phyloP scores from a whole-genome alignment of 1,140 invertebrate genomes.

The Drosophila bifasciata region DNA sequence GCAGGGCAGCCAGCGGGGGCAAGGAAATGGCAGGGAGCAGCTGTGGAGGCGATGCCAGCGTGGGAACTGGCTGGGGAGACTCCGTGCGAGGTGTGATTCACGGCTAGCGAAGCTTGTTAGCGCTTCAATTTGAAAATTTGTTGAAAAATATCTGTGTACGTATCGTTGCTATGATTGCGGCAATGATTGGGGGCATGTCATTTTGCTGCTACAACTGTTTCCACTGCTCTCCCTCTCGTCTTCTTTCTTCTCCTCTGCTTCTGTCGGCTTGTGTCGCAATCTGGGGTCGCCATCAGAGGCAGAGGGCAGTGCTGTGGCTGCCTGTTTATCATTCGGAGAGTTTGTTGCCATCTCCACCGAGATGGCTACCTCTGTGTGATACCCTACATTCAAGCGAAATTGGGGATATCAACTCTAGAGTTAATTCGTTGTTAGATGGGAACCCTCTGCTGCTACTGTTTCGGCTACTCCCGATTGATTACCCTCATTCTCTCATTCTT shows the following conservation, averaged over 20 bases:
- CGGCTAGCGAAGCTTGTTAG: constrained; percentile 35
- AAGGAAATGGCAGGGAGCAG: constrained; percentile 2
- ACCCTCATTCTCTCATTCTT: no score
- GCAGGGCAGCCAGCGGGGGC: background rate
- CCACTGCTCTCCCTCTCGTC: constrained; percentile 23
- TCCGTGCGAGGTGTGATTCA: constrained; percentile 23
- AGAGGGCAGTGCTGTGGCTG: background rate
- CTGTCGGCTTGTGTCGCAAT: constrained; percentile 58
- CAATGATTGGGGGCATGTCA: constrained; percentile 31
- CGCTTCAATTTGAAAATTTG: constrained; percentile 28
- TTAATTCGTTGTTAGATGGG: background rate
- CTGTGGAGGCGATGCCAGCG: background rate
- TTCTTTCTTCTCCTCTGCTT: constrained; percentile 19
- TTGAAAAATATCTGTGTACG: constrained; percentile 9
- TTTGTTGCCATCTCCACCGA: constrained; percentile 50
- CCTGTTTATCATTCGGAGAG: constrained; percentile 51
- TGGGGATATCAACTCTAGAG: background rate
- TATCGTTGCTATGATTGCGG: constrained; percentile 25
- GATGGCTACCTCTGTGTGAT: constrained; percentile 21
- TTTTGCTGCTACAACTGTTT: constrained; percentile 1
- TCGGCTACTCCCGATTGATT: no score
- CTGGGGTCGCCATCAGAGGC: constrained; percentile 43
- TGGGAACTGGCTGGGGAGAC: constrained; percentile 26
- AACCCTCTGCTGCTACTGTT: no score
- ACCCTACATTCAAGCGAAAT: background rate